These are phyloP conservation scores for Atherix ibis DNA, from an alignment of 2,888 invertebrate genomes.

Conservation along the genomic window DNA sequence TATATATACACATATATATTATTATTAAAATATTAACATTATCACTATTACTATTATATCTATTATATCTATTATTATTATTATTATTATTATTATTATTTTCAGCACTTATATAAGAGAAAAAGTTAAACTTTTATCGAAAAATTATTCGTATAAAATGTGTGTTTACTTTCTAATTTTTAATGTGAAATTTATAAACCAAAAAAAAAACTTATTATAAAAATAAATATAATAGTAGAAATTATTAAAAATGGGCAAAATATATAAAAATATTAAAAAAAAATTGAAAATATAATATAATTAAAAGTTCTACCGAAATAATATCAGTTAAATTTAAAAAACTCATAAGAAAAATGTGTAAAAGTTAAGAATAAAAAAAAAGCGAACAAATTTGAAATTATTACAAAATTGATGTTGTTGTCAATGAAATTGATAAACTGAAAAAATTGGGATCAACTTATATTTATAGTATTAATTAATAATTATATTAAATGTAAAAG, in stretches of 20 bases:
- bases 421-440: conserved; percentile 17
- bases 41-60: no score
- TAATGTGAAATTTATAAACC: no score
- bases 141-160: no score
- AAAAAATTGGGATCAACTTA: conserved; percentile 34
- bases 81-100: no score
- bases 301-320: conserved; percentile 9
- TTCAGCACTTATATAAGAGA: no score
- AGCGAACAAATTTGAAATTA: no score
- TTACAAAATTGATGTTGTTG: conserved; percentile 16
- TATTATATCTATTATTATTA: no score
- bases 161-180: no score
- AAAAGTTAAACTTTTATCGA: no score
- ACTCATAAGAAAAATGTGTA: conserved; percentile 3
- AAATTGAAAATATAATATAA: conserved; percentile 10
- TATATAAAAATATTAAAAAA: conserved; percentile 10
- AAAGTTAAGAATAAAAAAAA: conserved; percentile 5
- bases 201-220: no score
- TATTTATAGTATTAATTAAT: conserved; percentile 31
- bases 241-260: conserved; percentile 16
- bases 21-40: conserved; percentile 37
- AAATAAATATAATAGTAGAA: no score
- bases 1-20: conserved; percentile 19
- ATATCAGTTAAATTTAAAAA: conserved; percentile 4
- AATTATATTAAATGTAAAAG: no score